These are phyloP conservation scores for Alcis repandata DNA, from an alignment of 2,888 invertebrate genomes.

Conservation along the genomic window DNA sequence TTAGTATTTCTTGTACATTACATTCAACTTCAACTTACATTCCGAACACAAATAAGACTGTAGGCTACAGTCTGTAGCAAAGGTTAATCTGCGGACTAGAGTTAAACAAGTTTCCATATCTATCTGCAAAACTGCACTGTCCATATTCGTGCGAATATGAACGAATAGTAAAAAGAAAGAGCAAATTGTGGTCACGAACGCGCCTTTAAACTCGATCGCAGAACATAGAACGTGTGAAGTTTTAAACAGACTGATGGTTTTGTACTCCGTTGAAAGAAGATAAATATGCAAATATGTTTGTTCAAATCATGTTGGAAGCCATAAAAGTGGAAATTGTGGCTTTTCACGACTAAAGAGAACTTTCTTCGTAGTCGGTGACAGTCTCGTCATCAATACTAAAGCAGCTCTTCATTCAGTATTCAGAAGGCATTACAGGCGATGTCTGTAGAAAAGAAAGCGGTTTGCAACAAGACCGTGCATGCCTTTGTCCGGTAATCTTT, in stretches of 20 bases:
- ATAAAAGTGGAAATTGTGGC: slow-evolving; percentile 44
- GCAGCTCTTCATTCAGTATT: slow-evolving; percentile 71
- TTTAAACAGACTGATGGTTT: slow-evolving; percentile 27
- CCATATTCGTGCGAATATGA: slow-evolving; percentile 40
- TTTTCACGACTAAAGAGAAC: slow-evolving; percentile 40
- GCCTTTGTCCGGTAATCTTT: slow-evolving; percentile 84
- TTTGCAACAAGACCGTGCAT: slow-evolving; percentile 81
- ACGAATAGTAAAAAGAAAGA: slow-evolving; percentile 38
- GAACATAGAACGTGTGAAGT: slow-evolving; percentile 38
- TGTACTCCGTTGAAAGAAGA: slow-evolving; percentile 28
- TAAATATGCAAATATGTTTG: slow-evolving; percentile 38
- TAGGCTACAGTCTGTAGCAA: too few relatives aligned
- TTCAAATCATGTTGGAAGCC: slow-evolving; percentile 41
- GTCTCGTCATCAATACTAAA: slow-evolving; percentile 54
- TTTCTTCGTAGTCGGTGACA: slow-evolving; percentile 38
- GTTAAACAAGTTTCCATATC: neutral
- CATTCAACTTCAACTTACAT: too few relatives aligned
- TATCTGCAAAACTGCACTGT: slow-evolving; percentile 24
- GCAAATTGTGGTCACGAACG: slow-evolving; percentile 43
- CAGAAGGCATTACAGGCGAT: slow-evolving; percentile 61
- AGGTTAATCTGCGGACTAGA: too few relatives aligned
- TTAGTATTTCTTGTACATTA: too few relatives aligned
- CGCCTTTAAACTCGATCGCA: slow-evolving; percentile 42
- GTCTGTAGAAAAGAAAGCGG: slow-evolving; percentile 86
- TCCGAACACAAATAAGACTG: neutral